phyloP scores from a whole-genome alignment of 1,140 invertebrate genomes.

The Bombus fervidus region DNA sequence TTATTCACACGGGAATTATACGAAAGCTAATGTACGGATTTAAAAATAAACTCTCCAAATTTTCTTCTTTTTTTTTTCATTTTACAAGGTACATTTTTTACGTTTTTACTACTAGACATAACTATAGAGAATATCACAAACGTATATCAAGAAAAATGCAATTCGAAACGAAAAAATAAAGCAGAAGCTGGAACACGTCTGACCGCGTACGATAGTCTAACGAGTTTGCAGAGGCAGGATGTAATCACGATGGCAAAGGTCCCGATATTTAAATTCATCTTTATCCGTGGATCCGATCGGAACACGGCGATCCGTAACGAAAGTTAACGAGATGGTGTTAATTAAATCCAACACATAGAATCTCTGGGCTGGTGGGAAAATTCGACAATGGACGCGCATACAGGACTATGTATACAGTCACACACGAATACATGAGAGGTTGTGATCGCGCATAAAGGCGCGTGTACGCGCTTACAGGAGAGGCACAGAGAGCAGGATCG shows the following conservation, averaged over 20 bases:
- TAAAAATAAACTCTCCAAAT: too few species aligned
- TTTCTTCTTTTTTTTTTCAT: too few species aligned
- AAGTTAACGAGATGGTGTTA: constrained; percentile 71
- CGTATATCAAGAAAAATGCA: too few species aligned
- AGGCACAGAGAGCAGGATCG: constrained; percentile 37
- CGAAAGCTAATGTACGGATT: too few species aligned
- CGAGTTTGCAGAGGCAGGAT: constrained; percentile 1
- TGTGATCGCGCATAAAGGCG: constrained; percentile 22
- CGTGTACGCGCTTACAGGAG: constrained; percentile 42
- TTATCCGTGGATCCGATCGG: constrained; percentile 45
- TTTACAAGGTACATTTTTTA: too few species aligned
- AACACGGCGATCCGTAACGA: constrained; percentile 53
- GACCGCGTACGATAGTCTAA: neutral
- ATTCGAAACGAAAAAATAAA: neutral
- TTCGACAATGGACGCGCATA: constrained; percentile 60
- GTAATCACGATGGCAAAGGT: constrained; percentile 30
- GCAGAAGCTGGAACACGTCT: neutral
- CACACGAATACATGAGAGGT: neutral
- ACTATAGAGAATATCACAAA: too few species aligned
- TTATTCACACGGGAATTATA: too few species aligned
- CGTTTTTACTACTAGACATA: too few species aligned
- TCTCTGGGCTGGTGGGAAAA: constrained; percentile 57
- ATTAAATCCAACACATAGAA: constrained; percentile 65
- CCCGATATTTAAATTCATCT: constrained; percentile 62
- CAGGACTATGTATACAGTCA: neutral